Evolutionary conservation across 1,140 invertebrate species (phyloP), one percentile per base, ranked within the genome.

Genomic region (Neodiprion fabricii): DNA sequence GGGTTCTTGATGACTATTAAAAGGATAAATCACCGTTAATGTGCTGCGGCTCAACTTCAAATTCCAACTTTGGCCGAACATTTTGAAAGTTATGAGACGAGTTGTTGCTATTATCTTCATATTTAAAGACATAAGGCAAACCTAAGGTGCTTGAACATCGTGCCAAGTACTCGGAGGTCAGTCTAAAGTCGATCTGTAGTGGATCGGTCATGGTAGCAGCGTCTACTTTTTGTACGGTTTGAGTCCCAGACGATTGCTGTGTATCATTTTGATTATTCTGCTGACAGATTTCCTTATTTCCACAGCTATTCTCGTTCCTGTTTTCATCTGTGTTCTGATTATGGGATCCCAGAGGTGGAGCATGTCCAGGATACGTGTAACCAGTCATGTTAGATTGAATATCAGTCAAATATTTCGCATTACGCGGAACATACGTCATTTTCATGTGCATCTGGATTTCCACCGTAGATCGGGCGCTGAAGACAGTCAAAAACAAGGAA

Each of bases 131-230:
- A 48, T 86, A 87, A 17, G 86, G 85, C 73, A 87, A 76, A 10
- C 85, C 86, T 17, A 88, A 74, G 5, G 81, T 81, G 77, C 78
- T 87, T 0, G 86, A 87, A 75, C 86, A 88, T n/a, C 85, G 82
- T 14, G 84, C 84, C 67, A 88, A 80, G 73, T 87, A 88, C 72
- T 88, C 86, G 0, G 87, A 87, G 4, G 86, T 88, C 3, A 87
- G 75, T 79, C 82, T 83, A 72, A 88, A 87, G 71, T 88, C 87
- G 74, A 88, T 87, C 72, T 86, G 84, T 47, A 88, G 70, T 0
- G 89, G 88, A 81, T 90, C 89, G 8, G 89, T 90, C 89, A 90
- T 90, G 1, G 89, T 90, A 1, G 89, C 86, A 2, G 85, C 89
- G 77, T 90, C 89, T 9, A 90, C 87, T 80, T 90, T 90, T 17